Evolutionary conservation across 2,888 invertebrate genomes (phyloP), one percentile per base, ranked within the genome.

Genomic region (Drosophila flavopinicola): DNA sequence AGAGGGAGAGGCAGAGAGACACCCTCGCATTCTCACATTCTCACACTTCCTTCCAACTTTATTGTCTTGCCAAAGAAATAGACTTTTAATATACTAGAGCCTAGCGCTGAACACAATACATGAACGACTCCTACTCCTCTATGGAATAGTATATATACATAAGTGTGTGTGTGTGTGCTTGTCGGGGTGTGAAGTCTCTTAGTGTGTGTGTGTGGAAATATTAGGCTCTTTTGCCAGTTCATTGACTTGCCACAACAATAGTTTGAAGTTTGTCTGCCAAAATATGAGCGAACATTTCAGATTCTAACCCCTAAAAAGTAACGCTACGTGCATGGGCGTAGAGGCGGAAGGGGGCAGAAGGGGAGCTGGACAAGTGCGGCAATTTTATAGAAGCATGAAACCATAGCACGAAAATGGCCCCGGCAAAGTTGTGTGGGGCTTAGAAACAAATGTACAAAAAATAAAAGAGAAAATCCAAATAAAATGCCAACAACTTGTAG

Each of bases 41-140:
- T 13, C 10, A 10, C 17, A 29, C 23, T 15, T 20, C 5, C 20
- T 17, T 15, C 11, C 70, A 73, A 70, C 65, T 79, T 86, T 80
- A 80, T 80, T 84, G 86, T 80, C 80, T 86, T 80, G 77, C 85
- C 84, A 84, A 84, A 86, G 86, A 80, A 80, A 80, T 80, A 86
- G 80, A 86, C 86, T 86, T 80, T 80, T 80, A 80, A 80, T 80
- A 80, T 84, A 80, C 84, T 78, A 48, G 69, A 57, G 72, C 75
- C 73, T 64, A 53, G 54, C 57, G 41, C 53, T 33, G 73, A 33
- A 49, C 44, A 75, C 72, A 63, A 74, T 73, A 65, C 60, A 69
- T 39, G 56, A 11, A 61, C 61, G 49, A 38, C 59, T 38, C 20
- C 20, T 20, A 20, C 20, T 3, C 44, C 15, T 42, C 33, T 32